Percentiles rank a stretch among this genome's conserved stretches.
These are phyloP conservation scores for Casuarius casuarius DNA, from an alignment of 2,113 vertebrate species.

Conservation along the genomic window DNA sequence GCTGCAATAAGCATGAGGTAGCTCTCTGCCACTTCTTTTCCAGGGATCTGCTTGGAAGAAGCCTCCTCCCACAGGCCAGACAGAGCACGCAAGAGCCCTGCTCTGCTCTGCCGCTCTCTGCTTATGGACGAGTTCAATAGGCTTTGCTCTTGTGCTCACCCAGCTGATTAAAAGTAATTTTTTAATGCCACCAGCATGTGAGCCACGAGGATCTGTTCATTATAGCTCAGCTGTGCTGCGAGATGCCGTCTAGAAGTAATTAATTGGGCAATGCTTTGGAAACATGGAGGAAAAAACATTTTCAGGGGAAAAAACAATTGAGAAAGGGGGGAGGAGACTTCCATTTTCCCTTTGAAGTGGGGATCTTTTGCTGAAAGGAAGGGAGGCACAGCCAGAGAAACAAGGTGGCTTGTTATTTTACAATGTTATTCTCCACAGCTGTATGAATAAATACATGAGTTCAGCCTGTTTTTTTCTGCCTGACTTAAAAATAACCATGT, in stretches of 20 bases:
- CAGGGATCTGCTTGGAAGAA: background rate
- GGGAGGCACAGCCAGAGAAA: conserved; percentile 16
- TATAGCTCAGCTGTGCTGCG: conserved; percentile 77
- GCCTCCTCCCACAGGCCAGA: conserved; percentile 43
- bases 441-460: background rate
- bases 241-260: conserved; percentile 73
- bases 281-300: conserved; percentile 66
- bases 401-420: conserved; percentile 28
- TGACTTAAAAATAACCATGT: background rate
- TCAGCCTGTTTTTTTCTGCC: background rate
- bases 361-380: conserved; percentile 6
- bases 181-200: conserved; percentile 76
- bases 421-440: background rate
- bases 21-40: background rate
- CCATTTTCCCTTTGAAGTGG: conserved; percentile 52
- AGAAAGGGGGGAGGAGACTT: background rate
- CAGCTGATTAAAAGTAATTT: conserved; percentile 77
- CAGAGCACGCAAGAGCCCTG: background rate
- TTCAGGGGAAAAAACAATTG: conserved; percentile 64
- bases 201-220: conserved; percentile 74
- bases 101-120: conserved; percentile 45
- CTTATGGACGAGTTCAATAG: conserved; percentile 57
- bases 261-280: conserved; percentile 77
- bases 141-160: conserved; percentile 77
- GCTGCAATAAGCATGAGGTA: background rate